A percentile compares a stretch with the other conserved stretches of the same genome.
These are phyloP conservation scores for Perizoma affinitatum DNA, from an alignment of 2,888 invertebrate species.

Conservation along the genomic window DNA sequence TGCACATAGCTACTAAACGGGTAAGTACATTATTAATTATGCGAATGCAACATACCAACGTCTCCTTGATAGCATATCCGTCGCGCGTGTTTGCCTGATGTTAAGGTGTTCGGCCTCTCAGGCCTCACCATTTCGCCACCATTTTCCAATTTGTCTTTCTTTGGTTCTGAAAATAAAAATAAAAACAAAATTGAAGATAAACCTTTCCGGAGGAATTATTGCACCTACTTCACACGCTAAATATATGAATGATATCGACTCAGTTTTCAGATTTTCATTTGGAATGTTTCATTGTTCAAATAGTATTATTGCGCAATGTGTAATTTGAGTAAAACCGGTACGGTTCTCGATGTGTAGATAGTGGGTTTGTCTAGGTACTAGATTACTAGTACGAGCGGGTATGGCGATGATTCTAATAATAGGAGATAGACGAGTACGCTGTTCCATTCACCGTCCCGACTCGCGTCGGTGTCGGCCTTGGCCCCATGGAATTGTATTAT, in stretches of 20 bases:
- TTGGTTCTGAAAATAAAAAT: conserved; percentile 89
- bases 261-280: neutral
- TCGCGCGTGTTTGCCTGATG: conserved; percentile 89
- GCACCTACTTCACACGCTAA: neutral
- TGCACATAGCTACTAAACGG: neutral
- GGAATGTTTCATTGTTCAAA: conserved; percentile 11
- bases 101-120: conserved; percentile 92
- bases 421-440: conserved; percentile 66
- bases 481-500: conserved; percentile 65
- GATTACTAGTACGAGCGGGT: conserved; percentile 39
- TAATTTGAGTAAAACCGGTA: conserved; percentile 6
- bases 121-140: conserved; percentile 85
- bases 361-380: conserved; percentile 13
- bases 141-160: conserved; percentile 95
- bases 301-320: conserved; percentile 9
- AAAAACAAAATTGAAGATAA: conserved; percentile 43
- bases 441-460: conserved; percentile 67
- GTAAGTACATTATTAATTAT: too few relatives aligned
- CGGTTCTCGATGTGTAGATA: conserved; percentile 4
- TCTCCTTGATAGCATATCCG: conserved; percentile 92
- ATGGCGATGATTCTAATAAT: conserved; percentile 67
- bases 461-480: conserved; percentile 65
- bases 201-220: conserved; percentile 3
- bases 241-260: conserved; percentile 8
- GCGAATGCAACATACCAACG: conserved; percentile 71